Base-by-base conservation (phyloP, 2,113 vertebrate species). In the Perccottus glenii region DNA sequence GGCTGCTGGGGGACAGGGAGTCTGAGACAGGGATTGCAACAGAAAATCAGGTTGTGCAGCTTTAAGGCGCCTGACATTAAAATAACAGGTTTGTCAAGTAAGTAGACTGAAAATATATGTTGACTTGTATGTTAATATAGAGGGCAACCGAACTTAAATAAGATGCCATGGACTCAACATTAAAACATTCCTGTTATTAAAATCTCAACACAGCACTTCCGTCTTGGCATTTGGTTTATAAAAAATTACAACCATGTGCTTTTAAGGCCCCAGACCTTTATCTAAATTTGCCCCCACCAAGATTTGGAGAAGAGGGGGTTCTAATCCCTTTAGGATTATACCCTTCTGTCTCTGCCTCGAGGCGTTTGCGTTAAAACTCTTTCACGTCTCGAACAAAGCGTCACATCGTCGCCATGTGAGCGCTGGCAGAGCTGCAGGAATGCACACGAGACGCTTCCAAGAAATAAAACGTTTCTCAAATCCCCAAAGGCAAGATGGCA, bases 331-430 rank as follows among this genome's bases (percentile, higher is more conserved):
- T 83, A 90, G 84, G 87, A 89, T 89, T 90, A 90, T 73, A 40
- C 72, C 71, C n/a, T 16, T 38, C 32, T 49, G 75, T 59, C 67
- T 32, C 61, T 63, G 58, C 89, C 91, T 92, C 93, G 92, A 84
- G 94, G 95, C 95, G 93, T 93, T 96, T 93, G 93, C 90, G 93
- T 95, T 96, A 93, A 94, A 94, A 94, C 94, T 95, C 92, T 95
- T 96, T 97, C 95, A 96, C 94, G 93, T 94, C 91, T 92, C 92
- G 88, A 95, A 96, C 95, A 97, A 96, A 94, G 93, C 92, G 88
- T 84, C 86, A 92, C 92, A 85, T 90, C 90, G 96, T 98, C 95
- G 96, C 96, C 96, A 96, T 96, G 95, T 93, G 94, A 94, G 95
- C 94, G 90, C 93, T 93, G 93, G 91, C 93, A 88, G 91, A 90